Base-by-base conservation (phyloP, 2,113 vertebrate species). In the Lagopus leucura region DNA sequence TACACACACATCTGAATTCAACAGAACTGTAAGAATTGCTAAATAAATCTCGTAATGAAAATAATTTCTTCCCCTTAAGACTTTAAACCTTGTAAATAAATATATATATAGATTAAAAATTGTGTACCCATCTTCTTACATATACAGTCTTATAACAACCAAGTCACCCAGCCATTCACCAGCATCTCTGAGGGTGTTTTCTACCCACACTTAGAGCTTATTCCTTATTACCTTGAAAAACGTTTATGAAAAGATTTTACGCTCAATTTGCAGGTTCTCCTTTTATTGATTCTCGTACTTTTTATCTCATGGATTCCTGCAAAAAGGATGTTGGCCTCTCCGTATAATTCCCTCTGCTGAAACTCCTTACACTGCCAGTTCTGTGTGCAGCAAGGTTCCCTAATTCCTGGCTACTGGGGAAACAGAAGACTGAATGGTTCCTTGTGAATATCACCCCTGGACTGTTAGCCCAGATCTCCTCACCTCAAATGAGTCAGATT, bases 401-500 rank as follows among this genome's bases (percentile, higher is more conserved):
- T 52, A 77, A 79, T 58, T 91, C 82, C 36, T 76, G 66, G 21
- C 85, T 76, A 57, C 76, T 45, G 72, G 36, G 45, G 82, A 84
- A 82, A 66, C 40, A 64, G 86, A 93, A 82, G 86, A 28, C 54
- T 21, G 32, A n/a, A 40, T 6, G 3, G 4, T 66, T 92, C 50
- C 72, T 89, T 57, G 70, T 65, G 63, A 17, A 45, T 61, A 58
- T 85, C 86, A 76, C 43, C 71, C 20, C 40, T 5, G 27, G 34
- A 32, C 54, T 25, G 10, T 24, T 74, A 47, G 43, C 30, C 65
- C 75, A 79, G 43, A 71, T 92, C 47, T 72, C 64, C 88, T 8
- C 6, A 18, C 65, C 69, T 86, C 65, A 73, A 91, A 77, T 75
- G 73, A 71, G 38, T 87, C 81, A 78, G 76, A 61, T 89, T 95